Evolutionary conservation across 2,888 invertebrate species (phyloP).

Genomic region (Drosophila mulleri): DNA sequence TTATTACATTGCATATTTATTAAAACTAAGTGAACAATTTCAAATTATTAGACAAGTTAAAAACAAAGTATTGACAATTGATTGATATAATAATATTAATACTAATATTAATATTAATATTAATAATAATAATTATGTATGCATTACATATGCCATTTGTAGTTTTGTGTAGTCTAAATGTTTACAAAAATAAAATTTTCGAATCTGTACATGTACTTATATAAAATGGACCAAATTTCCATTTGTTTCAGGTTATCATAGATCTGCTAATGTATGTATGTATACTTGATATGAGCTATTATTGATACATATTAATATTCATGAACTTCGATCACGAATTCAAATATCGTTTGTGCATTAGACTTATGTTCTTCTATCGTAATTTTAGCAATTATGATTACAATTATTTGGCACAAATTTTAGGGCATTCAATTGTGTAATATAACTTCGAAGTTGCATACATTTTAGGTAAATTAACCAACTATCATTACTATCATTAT

Average conservation of each 20-base stretch:
- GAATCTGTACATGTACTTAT: slow-evolving; percentile 61
- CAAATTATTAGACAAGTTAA: slow-evolving; percentile 5
- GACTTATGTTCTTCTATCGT: not conserved
- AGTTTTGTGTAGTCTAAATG: slow-evolving; percentile 58
- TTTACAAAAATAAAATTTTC: slow-evolving; percentile 68
- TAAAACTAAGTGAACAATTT: slow-evolving; percentile 10
- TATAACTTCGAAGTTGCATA: not conserved
- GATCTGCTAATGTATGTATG: too few relatives aligned
- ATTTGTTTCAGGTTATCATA: not conserved
- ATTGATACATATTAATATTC: too few relatives aligned
- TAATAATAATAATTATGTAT: slow-evolving; percentile 22
- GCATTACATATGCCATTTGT: slow-evolving; percentile 47
- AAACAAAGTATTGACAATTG: slow-evolving; percentile 1
- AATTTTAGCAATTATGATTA: not conserved
- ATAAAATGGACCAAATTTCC: slow-evolving; percentile 11
- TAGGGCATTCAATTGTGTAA: not conserved
- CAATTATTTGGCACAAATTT: not conserved
- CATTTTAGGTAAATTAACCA: not conserved
- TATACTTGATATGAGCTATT: too few relatives aligned
- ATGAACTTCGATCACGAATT: not conserved
- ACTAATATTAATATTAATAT: slow-evolving; percentile 13
- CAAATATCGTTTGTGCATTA: not conserved
- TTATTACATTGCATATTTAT: slow-evolving; percentile 31
- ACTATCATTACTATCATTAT: not conserved
- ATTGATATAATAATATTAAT: slow-evolving; percentile 12